Evolutionary conservation across 2,797 vertebrate genomes (phyloP), one percentile per base, ranked within the genome.

Genomic region (Fratercula arctica): DNA sequence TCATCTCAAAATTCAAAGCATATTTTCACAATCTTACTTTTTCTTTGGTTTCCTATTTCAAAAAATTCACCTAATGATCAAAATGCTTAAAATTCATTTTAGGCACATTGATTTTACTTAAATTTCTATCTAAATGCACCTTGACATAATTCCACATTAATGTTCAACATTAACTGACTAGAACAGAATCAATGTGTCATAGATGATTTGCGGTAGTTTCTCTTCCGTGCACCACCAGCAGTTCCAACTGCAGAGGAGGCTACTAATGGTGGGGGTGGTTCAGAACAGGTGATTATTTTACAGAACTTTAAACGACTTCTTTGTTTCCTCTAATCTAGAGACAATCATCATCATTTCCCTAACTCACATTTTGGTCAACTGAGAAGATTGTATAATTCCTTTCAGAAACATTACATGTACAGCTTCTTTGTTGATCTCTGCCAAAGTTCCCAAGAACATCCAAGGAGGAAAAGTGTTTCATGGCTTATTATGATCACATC

Each of bases 101-200:
- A 56, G 16, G 11, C 16, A 70, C 1, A 0, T 43, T 79, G 63
- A 56, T 26, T 67, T 8, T 46, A 25, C 70, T 91, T 69, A 8
- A 18, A 1, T 50, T 77, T 79, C 85, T 63, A 35, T 48, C 29
- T 59, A 77, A 87, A 67, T 63, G 28, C 31, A 48, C 5, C 26
- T 63, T 67, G 56, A 43, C 14, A 23, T 68, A 76, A 66, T 50
- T 61, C 59, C 57, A 21, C 4, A 41, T 50, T 35, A 67, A 75
- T 23, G 41, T 43, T 33, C 63, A 43, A 64, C 43, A 46, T 66
- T 46, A 45, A 66, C 37, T 56, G 68, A 11, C 48, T 11, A 53
- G 19, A 0, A 0, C 18, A 79, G 51, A 69, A 87, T 39, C 90
- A 85, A 54, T 0, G 1, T 7, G 0, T 54, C 31, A 21, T 5